Evolutionary conservation across 2,797 vertebrate species (phyloP), one percentile per base, ranked within the genome.

Genomic region (Poeciliopsis gracilis): DNA sequence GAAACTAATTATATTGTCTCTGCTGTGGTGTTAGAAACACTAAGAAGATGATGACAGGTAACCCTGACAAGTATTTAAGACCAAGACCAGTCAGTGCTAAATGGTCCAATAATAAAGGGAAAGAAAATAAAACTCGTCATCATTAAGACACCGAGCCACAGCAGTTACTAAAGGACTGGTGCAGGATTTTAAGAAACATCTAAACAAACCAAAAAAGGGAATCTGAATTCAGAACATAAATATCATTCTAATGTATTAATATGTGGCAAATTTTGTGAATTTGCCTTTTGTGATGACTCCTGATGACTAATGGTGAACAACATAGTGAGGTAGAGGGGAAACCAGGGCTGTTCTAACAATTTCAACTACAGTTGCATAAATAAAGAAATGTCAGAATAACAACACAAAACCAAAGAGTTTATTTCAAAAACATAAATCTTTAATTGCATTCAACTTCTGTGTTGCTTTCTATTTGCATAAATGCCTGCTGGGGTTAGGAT

Each of bases 281-380:
- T 45, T 59, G 18, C 61, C 11, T 9, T 45, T 67, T 25, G 36
- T 13, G 49, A 46, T 0, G 28, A 1, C 43, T 67, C 16, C 72
- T 71, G 67, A 76, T 81, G 77, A 85, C 69, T 85, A 75, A 78
- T 53, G 28, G 43, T 76, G 74, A 85, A 69, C 81, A 70, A 78
- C 46, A 47, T 33, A 74, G 74, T 73, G 30, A 49, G 18, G 45
- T n/a, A 63, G 45, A 72, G 51, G 69, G 43, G 43, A 66, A 76
- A 77, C n/a, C 23, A 45, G 36, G 47, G 33, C 36, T 38, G 61
- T 4, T 38, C 30, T 18, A 63, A 33, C 18, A 1, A 66, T 20
- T 36, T 66, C 16, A 66, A 4, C 18, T 10, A 5, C 61, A 36
- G 25, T 41, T 23, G 0, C 10, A 67, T 67, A 1, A 67, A 23